Evolutionary conservation across 1,140 invertebrate genomes (phyloP).

Genomic region (Bombus ignitus): DNA sequence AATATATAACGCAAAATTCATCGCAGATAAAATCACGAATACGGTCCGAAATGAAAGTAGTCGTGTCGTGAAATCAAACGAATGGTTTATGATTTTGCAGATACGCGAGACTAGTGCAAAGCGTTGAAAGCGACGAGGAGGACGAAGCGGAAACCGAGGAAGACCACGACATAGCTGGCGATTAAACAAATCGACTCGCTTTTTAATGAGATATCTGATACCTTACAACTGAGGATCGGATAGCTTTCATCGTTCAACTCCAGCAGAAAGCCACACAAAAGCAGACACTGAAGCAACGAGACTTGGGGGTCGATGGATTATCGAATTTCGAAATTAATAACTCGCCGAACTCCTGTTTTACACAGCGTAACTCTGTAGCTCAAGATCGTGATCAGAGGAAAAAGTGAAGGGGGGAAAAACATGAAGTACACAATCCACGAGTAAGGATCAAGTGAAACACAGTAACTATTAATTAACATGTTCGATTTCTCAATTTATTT

Average conservation of each 20-base stretch:
- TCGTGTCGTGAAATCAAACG: neutral
- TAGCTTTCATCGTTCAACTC: slow-evolving; percentile 6
- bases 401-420: neutral
- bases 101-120: slow-evolving; percentile 77
- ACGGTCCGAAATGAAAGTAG: neutral
- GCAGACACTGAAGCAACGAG: too few relatives aligned
- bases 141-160: slow-evolving; percentile 59
- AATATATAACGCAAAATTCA: neutral
- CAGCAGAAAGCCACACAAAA: too few relatives aligned
- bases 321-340: slow-evolving; percentile 20
- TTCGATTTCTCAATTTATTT: neutral
- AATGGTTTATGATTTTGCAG: slow-evolving; percentile 52
- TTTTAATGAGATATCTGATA: slow-evolving; percentile 38
- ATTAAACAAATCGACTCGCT: slow-evolving; percentile 38
- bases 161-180: slow-evolving; percentile 56
- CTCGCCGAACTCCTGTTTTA: neutral
- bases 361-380: neutral
- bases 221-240: slow-evolving; percentile 2
- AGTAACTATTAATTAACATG: neutral
- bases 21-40: neutral
- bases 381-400: neutral
- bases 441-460: neutral
- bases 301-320: neutral
- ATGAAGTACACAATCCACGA: neutral
- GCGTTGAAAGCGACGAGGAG: slow-evolving; percentile 68